Evolutionary conservation across 1,140 invertebrate genomes (phyloP).

Genomic region (Drosophila pseudoobscura): DNA sequence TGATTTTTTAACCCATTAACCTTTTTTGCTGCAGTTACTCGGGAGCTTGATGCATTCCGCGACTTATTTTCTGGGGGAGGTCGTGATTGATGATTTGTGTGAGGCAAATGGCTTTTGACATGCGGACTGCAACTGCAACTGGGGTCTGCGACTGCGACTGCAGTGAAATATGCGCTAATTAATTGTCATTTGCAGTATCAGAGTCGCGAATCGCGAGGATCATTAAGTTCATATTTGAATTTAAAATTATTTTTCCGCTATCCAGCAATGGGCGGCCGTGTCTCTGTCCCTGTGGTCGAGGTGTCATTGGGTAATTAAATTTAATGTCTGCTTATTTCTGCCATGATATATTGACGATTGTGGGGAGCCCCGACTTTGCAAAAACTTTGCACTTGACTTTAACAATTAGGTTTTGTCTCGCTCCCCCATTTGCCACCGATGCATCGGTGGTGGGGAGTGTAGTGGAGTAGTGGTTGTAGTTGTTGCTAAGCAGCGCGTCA

Average conservation of each 20-base stretch:
- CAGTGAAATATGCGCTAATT: conserved; percentile 65
- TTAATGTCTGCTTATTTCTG: conserved; percentile 29
- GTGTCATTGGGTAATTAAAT: conserved; percentile 17
- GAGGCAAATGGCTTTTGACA: conserved; percentile 49
- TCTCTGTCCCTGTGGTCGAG: conserved; percentile 2
- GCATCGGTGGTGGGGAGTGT: neutral
- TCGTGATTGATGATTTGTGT: conserved; percentile 70
- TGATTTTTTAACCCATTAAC: conserved; percentile 77
- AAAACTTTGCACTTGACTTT: conserved; percentile 61
- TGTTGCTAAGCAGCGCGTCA: conserved; percentile 65
- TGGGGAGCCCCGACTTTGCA: neutral
- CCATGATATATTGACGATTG: conserved; percentile 38
- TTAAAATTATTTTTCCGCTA: conserved; percentile 13
- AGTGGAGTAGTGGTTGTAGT: conserved; percentile 42
- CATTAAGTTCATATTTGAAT: conserved; percentile 50
- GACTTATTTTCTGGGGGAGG: conserved; percentile 45
- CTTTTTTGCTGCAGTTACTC: conserved; percentile 60
- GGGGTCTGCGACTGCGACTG: conserved; percentile 5
- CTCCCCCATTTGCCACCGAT: conserved; percentile 6
- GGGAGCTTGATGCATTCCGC: conserved; percentile 31
- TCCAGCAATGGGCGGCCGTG: conserved; percentile 4
- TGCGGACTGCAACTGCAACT: conserved; percentile 27
- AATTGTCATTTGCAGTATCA: conserved; percentile 54
- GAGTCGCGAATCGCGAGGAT: conserved; percentile 41
- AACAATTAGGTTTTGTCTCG: conserved; percentile 54